phyloP scores from a whole-genome alignment of 2,797 vertebrate genomes.

The Rallus crepitans region DNA sequence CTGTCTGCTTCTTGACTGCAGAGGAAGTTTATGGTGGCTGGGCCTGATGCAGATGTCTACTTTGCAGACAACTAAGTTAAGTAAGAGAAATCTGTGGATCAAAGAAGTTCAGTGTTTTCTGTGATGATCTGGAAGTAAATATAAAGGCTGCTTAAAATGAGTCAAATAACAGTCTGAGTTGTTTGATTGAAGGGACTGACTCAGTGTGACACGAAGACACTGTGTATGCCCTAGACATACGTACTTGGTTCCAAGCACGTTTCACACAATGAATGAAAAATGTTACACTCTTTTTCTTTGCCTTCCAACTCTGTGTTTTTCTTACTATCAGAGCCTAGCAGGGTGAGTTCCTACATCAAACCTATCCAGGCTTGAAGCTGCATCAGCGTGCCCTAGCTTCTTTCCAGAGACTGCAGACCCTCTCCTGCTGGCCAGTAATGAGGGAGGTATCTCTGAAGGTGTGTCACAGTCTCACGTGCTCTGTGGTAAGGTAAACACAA shows the following conservation, averaged over 20 bases:
- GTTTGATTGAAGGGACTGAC: background rate
- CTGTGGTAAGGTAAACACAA: background rate
- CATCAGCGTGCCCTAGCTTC: background rate
- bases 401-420: background rate
- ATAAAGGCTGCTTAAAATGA: background rate
- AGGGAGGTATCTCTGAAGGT: background rate
- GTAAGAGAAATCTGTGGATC: background rate
- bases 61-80: background rate
- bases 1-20: background rate
- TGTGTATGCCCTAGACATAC: background rate
- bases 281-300: background rate
- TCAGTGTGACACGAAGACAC: background rate
- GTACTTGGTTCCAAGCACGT: background rate
- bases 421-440: background rate
- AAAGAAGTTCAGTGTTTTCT: background rate
- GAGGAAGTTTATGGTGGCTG: background rate
- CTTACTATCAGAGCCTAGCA: background rate
- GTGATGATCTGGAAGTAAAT: background rate
- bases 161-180: background rate
- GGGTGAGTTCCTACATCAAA: background rate
- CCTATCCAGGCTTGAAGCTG: background rate
- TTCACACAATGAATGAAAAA: background rate
- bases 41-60: background rate
- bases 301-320: background rate
- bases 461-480: background rate